Percentiles rank a stretch among this genome's conserved stretches.
Evolutionary conservation across 2,113 vertebrate genomes (phyloP).

Genomic region (Rhabdornis inornatus): DNA sequence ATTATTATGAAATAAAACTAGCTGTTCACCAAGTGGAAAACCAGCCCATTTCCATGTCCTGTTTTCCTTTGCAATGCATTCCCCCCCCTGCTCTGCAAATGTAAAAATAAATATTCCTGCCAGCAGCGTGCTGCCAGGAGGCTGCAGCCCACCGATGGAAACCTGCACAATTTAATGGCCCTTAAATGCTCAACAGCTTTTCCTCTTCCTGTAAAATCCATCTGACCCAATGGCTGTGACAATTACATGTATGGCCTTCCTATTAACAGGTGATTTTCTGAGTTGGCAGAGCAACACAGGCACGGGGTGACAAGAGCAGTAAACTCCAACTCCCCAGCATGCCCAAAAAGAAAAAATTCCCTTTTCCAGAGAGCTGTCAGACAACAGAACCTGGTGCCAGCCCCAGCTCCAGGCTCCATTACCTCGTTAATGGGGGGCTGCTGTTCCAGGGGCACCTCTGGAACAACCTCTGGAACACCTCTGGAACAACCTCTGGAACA

Average conservation of each 20-base stretch:
- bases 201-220: conserved; percentile 73
- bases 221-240: conserved; percentile 71
- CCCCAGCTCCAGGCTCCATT: not conserved
- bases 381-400: not conserved
- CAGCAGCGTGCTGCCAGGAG: conserved; percentile 29
- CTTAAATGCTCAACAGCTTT: conserved; percentile 71
- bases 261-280: conserved; percentile 75
- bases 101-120: conserved; percentile 62
- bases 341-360: not conserved
- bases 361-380: not conserved
- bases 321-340: conserved; percentile 41
- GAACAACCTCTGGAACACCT: no score
- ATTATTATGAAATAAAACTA: conserved; percentile 70
- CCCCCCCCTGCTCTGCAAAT: conserved; percentile 44
- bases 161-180: conserved; percentile 69
- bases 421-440: not conserved
- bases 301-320: conserved; percentile 62
- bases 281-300: conserved; percentile 68
- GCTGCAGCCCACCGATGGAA: conserved; percentile 56
- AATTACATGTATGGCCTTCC: conserved; percentile 65
- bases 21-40: conserved; percentile 55
- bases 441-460: not conserved
- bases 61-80: conserved; percentile 53
- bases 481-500: no score
- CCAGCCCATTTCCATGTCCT: conserved; percentile 59